Conservation (phyloP, 2,888 invertebrate species). For the Loripinus fragilis region DNA sequence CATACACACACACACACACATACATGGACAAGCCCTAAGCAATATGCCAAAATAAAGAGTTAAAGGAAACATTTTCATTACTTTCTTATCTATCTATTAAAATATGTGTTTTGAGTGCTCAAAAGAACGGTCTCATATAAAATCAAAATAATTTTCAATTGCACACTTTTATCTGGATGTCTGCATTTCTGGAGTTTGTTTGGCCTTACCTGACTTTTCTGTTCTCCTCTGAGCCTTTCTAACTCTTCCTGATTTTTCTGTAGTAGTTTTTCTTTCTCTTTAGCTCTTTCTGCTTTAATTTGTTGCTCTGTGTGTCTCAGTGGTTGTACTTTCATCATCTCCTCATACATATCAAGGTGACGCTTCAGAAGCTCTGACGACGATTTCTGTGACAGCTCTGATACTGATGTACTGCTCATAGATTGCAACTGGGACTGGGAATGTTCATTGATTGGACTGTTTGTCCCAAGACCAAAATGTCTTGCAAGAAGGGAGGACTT, state of each 20-base stretch:
- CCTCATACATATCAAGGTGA: conserved; percentile 54
- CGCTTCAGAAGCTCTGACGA: conserved; percentile 14
- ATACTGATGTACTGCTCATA: neutral
- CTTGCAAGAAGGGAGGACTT: conserved; percentile 20
- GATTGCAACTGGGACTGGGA: neutral
- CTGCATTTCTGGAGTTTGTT: no score
- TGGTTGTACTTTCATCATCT: conserved; percentile 59
- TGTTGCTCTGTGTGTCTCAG: conserved; percentile 60
- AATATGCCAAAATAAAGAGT: no score
- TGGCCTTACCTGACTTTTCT: conserved; percentile 8
- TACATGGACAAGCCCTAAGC: no score
- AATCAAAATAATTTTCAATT: no score
- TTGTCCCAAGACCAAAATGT: conserved; percentile 3
- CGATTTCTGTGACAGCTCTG: neutral
- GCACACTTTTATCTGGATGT: no score
- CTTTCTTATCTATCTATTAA: no score
- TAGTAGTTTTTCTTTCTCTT: conserved; percentile 33
- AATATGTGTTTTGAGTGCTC: no score
- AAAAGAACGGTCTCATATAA: no score
- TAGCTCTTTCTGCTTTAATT: conserved; percentile 39
- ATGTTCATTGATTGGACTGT: neutral
- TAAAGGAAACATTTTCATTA: no score
- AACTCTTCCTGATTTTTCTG: conserved; percentile 49
- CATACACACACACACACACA: no score
- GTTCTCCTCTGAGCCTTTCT: conserved; percentile 35